phyloP scores from a whole-genome alignment of 2,797 vertebrate genomes.

The Acomys russatus region DNA sequence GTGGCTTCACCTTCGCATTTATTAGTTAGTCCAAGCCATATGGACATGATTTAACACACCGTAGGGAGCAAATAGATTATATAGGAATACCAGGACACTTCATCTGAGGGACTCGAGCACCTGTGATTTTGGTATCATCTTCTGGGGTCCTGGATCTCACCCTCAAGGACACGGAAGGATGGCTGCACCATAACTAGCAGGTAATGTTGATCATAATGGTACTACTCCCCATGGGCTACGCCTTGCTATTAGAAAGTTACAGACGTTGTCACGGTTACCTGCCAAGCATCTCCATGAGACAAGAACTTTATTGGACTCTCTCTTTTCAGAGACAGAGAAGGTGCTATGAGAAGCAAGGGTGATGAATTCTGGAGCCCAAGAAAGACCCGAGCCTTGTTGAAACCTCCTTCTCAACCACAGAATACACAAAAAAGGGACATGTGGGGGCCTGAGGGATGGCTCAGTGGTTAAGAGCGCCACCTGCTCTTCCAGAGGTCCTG shows the following conservation, averaged over 20 bases:
- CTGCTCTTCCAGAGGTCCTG: no score
- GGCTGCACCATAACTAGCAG: not conserved
- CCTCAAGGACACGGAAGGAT: not conserved
- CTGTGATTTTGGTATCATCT: not conserved
- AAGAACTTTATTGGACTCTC: not conserved
- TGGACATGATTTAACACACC: not conserved
- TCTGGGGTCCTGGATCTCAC: not conserved
- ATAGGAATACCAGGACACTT: no score
- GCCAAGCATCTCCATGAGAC: not conserved
- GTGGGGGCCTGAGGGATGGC: no score
- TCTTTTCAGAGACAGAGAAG: not conserved
- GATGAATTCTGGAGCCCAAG: not conserved
- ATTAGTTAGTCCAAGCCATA: not conserved
- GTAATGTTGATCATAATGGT: not conserved
- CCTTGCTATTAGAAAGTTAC: not conserved
- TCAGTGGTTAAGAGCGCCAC: no score
- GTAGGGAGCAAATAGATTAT: not conserved
- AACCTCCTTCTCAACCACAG: not conserved
- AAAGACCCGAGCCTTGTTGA: not conserved
- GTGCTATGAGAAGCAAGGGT: not conserved
- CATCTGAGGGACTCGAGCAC: not conserved
- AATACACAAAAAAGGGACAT: not conserved
- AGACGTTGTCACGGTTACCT: not conserved
- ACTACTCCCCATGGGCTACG: not conserved
- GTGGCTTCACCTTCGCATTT: not conserved